These are phyloP conservation scores for Pardosa pseudoannulata DNA, from an alignment of 2,888 invertebrate genomes.

Conservation along the genomic window DNA sequence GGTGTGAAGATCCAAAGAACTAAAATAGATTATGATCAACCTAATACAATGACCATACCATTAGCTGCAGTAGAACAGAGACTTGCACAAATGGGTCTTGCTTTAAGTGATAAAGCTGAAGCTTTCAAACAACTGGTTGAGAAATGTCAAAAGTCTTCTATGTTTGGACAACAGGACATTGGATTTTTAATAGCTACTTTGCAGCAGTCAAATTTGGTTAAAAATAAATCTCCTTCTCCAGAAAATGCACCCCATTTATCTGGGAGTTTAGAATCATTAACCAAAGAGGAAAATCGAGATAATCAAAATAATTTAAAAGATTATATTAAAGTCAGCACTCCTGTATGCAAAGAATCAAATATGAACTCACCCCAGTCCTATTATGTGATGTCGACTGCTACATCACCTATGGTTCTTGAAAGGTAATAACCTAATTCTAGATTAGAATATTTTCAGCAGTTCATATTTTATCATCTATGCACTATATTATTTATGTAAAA, in stretches of 20 bases:
- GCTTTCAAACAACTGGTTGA: slow-evolving; percentile 59
- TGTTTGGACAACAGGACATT: slow-evolving; percentile 29
- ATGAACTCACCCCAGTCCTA: neutral
- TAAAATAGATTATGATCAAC: neutral
- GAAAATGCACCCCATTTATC: slow-evolving; percentile 20
- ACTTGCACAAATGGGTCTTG: slow-evolving; percentile 51
- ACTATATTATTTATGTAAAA: no score
- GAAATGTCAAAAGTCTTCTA: slow-evolving; percentile 44
- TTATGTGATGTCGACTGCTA: slow-evolving; percentile 12
- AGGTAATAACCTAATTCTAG: slow-evolving; percentile 33
- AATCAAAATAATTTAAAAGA: slow-evolving; percentile 53
- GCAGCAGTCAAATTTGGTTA: slow-evolving; percentile 39
- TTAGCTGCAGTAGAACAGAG: slow-evolving; percentile 49
- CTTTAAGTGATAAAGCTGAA: slow-evolving; percentile 66
- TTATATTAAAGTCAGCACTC: neutral
- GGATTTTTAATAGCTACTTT: slow-evolving; percentile 33
- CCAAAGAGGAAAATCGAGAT: slow-evolving; percentile 29
- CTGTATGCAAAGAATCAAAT: neutral
- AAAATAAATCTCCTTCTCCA: slow-evolving; percentile 53
- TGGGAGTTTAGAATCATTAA: neutral
- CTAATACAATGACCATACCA: slow-evolving; percentile 36
- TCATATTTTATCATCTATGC: no score
- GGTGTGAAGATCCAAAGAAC: slow-evolving; percentile 54
- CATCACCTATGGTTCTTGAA: slow-evolving; percentile 26
- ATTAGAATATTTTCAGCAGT: no score